Conservation (phyloP, 2,113 vertebrate genomes). For the Tringa solitaria region DNA sequence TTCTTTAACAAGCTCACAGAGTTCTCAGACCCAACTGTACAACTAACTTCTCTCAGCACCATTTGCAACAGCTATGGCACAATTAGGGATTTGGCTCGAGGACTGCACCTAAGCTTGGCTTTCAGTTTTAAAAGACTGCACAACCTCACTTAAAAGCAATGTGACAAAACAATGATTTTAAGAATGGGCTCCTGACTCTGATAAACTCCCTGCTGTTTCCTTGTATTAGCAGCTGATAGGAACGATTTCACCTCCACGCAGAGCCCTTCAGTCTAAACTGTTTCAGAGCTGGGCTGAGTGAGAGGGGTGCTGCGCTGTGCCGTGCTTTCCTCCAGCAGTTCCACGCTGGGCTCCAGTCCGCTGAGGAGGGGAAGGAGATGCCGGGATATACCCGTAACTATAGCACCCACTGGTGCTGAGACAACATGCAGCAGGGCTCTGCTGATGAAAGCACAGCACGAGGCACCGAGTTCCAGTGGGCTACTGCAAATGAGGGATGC, state of each 20-base stretch:
- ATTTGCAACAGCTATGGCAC: neutral
- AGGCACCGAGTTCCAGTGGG: neutral
- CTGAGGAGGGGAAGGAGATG: neutral
- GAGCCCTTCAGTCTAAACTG: neutral
- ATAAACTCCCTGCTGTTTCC: neutral
- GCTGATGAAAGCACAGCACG: neutral
- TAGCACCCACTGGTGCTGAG: slow-evolving; percentile 59
- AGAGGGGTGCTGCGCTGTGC: neutral
- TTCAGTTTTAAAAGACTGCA: neutral
- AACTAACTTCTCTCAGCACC: neutral
- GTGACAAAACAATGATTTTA: neutral
- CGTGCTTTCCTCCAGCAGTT: rapidly evolving
- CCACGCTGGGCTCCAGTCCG: rapidly evolving
- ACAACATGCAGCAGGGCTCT: slow-evolving; percentile 14
- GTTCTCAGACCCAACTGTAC: neutral
- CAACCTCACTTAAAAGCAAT: neutral
- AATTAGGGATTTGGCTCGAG: neutral
- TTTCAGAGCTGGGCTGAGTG: neutral
- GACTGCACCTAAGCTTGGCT: neutral
- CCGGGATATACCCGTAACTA: neutral
- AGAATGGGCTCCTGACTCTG: neutral
- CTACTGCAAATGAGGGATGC: neutral
- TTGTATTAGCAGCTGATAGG: neutral
- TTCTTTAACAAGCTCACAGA: neutral
- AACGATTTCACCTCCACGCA: neutral